Conservation (phyloP, 2,113 vertebrate species). For the Hippolais icterina region DNA sequence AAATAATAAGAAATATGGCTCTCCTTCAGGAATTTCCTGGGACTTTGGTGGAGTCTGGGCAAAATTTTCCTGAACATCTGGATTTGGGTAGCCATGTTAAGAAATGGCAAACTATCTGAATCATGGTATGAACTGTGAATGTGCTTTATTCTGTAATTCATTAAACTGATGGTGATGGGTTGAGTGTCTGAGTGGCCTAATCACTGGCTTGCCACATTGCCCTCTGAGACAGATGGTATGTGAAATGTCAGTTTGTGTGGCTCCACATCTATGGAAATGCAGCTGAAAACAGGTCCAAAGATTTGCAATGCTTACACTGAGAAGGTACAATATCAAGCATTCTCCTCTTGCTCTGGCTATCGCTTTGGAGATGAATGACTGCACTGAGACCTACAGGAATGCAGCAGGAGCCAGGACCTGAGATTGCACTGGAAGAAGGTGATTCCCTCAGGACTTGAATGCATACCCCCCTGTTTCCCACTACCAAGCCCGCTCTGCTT, state of each 20-base stretch:
- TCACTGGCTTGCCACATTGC: rapidly evolving
- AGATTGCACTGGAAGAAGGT: background rate
- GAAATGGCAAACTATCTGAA: background rate
- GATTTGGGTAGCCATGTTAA: background rate
- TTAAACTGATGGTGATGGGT: rapidly evolving
- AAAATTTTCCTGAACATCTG: constrained; percentile 4
- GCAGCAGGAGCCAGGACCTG: background rate
- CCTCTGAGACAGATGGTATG: rapidly evolving
- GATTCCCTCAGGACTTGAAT: background rate
- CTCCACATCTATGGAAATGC: background rate
- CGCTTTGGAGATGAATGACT: rapidly evolving
- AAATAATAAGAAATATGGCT: background rate
- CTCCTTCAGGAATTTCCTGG: background rate
- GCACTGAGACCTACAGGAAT: background rate
- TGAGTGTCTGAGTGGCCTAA: background rate
- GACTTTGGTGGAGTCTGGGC: constrained; percentile 5
- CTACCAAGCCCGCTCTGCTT: background rate
- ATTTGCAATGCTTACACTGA: background rate
- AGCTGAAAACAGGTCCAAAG: background rate
- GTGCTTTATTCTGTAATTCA: background rate
- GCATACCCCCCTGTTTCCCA: background rate
- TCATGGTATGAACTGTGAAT: background rate
- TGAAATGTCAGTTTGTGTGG: background rate
- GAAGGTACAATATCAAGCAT: rapidly evolving
- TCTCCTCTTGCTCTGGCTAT: background rate